Conservation (phyloP, 2,113 vertebrate species). For the Apeltes quadracus region DNA sequence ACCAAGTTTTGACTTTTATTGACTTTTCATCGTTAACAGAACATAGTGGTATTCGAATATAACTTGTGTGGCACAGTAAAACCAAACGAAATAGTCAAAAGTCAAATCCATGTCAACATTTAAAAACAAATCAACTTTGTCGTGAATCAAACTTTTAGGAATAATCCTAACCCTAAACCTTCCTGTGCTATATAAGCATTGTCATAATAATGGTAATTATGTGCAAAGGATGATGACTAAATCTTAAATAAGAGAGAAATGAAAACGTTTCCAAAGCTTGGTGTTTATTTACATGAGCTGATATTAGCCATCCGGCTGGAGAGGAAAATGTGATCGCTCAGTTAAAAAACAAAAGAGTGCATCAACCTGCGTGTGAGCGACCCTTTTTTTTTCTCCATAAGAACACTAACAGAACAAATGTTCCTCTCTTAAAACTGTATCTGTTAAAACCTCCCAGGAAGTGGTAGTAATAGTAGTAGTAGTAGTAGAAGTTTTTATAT, state of each 20-base stretch:
- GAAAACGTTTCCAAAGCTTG: conserved; percentile 57
- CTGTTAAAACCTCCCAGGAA: conserved; percentile 70
- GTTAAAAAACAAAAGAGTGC: conserved; percentile 48
- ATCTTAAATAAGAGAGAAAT: conserved; percentile 61
- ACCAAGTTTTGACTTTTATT: conserved; percentile 77
- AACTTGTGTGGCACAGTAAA: conserved; percentile 71
- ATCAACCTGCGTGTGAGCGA: conserved; percentile 38
- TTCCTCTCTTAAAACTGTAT: conserved; percentile 77
- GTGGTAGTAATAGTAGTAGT: no score
- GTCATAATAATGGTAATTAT: conserved; percentile 49
- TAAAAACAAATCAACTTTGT: no score
- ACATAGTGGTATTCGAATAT: conserved; percentile 73
- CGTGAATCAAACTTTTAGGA: no score
- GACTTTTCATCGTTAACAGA: conserved; percentile 78
- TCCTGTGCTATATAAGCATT: conserved; percentile 48
- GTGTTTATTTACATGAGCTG: conserved; percentile 71
- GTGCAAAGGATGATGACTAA: conserved; percentile 57
- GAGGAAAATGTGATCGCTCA: conserved; percentile 11
- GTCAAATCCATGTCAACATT: conserved; percentile 38
- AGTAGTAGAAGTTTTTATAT: conserved; percentile 50
- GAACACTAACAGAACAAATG: conserved; percentile 50
- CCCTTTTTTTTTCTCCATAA: conserved; percentile 46
- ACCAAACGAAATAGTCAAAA: conserved; percentile 64
- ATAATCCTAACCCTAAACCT: conserved; percentile 55
- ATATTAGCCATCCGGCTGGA: conserved; percentile 38